Percentiles rank a stretch among this genome's conserved stretches.
These are phyloP conservation scores for Drosophila engyochracea DNA, from an alignment of 2,888 invertebrate genomes.

Conservation along the genomic window DNA sequence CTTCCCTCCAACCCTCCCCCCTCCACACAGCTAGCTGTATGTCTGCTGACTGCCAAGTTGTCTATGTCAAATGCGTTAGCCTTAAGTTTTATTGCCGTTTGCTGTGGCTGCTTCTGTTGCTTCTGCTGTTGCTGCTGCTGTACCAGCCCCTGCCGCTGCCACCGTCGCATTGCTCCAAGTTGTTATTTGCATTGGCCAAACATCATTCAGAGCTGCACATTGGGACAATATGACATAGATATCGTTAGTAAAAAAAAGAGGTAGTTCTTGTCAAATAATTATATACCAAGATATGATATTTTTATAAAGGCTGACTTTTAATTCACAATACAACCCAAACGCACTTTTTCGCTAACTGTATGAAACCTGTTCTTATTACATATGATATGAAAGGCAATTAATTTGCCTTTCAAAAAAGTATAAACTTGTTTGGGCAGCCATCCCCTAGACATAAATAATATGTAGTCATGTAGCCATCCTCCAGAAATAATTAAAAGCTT, in stretches of 20 bases:
- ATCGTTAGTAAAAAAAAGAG: not conserved
- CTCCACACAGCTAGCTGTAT: not conserved
- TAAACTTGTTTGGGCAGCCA: not conserved
- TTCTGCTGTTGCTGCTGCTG: constrained; percentile 6
- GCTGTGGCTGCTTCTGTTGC: constrained; percentile 1
- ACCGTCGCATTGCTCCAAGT: constrained; percentile 40
- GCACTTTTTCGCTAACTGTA: not conserved
- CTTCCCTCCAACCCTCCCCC: not conserved
- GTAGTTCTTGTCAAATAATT: not conserved
- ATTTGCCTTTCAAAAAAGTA: not conserved
- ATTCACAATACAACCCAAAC: not conserved
- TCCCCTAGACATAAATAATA: not conserved
- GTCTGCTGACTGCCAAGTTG: constrained; percentile 63
- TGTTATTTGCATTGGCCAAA: constrained; percentile 65
- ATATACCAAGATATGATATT: not conserved
- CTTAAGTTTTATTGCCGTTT: constrained; percentile 58
- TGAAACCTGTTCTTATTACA: not conserved
- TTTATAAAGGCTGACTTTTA: not conserved
- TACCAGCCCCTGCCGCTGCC: constrained; percentile 2
- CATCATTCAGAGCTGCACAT: constrained; percentile 40
- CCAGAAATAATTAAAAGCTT: not conserved
- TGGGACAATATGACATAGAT: constrained; percentile 6
- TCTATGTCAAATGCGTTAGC: constrained; percentile 73
- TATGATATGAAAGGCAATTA: not conserved
- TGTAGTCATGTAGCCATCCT: not conserved